Base-by-base conservation (phyloP, 2,888 invertebrate species). In the Caenorhabditis zanzibari region DNA sequence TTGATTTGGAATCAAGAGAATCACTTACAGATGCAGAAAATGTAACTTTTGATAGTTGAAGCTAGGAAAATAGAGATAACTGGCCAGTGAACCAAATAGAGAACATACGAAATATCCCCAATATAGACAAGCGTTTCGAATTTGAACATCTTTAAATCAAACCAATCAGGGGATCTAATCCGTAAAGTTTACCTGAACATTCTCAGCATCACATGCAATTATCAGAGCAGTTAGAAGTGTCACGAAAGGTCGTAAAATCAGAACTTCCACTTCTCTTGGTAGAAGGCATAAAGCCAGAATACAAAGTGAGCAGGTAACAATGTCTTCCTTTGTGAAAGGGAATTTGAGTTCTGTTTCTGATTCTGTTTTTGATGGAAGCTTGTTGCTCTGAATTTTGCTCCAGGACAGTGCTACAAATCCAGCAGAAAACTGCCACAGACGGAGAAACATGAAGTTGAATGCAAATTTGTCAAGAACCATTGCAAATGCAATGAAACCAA, bases 341-440 rank as follows among this genome's bases (percentile, higher is more conserved):
- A 10, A 14, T 16, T 12, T 41, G n/a, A 38, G 54, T 16, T 49
- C 22, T 16, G 24, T 6, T 28, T 49, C 22, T 16, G 24, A 14
- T 28, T 66, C 66, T 12, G 49, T 10, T 7, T 28, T 32, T 5
- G 19, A 19, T 0, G 54, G 66, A 0, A 49, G 49, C 5, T 19
- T 49, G 16, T 52, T 19, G 3, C 1, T 32, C 5, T 7, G 54
- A 10, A 49, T 44, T 49, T 75, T 75, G 9, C 44, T 47, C 54
- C 59, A 75, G 19, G 54, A 82, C 4, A 68, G n/a, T 2, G 73
- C 73, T 2, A 56, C 16, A 22, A 73, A 77, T 58, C 82, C 82
- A 1, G 69, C 38, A 14, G 63, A 69, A n/a, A 82, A 82, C 66
- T 82, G 82, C 82, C 82, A 82, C 9, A 82, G 54, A 22, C 82